Evolutionary conservation across 2,888 invertebrate species (phyloP).

Genomic region (Bugula neritina): DNA sequence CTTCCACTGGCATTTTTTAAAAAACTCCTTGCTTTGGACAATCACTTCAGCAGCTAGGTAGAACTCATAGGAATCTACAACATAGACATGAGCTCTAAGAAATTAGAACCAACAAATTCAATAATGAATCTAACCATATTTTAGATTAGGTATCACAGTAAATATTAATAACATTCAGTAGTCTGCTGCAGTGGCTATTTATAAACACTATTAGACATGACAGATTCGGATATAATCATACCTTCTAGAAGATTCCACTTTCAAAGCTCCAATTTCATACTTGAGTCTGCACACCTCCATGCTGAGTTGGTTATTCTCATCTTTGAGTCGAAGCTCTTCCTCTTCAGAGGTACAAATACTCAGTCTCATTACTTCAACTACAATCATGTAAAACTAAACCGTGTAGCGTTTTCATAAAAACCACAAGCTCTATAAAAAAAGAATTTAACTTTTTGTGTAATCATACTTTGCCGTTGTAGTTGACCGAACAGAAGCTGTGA

Average conservation of each 20-base stretch:
- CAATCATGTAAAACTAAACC: background rate
- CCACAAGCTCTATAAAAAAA: background rate
- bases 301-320: background rate
- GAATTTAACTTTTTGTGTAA: background rate
- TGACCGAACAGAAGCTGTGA: conserved; percentile 4
- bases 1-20: too few relatives aligned
- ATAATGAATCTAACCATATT: too few relatives aligned
- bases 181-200: too few relatives aligned
- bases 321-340: background rate
- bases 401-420: background rate
- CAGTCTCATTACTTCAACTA: conserved; percentile 20
- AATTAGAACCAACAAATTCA: too few relatives aligned
- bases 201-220: too few relatives aligned
- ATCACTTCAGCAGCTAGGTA: too few relatives aligned
- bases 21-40: too few relatives aligned
- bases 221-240: too few relatives aligned
- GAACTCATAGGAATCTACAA: too few relatives aligned
- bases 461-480: conserved; percentile 9
- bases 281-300: background rate
- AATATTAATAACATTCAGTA: too few relatives aligned
- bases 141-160: too few relatives aligned
- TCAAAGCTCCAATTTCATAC: background rate
- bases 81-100: too few relatives aligned
- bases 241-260: background rate
- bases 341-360: background rate